Percentiles rank a stretch among this genome's conserved stretches.
These are phyloP conservation scores for Lacerta viridis DNA, from an alignment of 2,797 vertebrate species.

Conservation along the genomic window DNA sequence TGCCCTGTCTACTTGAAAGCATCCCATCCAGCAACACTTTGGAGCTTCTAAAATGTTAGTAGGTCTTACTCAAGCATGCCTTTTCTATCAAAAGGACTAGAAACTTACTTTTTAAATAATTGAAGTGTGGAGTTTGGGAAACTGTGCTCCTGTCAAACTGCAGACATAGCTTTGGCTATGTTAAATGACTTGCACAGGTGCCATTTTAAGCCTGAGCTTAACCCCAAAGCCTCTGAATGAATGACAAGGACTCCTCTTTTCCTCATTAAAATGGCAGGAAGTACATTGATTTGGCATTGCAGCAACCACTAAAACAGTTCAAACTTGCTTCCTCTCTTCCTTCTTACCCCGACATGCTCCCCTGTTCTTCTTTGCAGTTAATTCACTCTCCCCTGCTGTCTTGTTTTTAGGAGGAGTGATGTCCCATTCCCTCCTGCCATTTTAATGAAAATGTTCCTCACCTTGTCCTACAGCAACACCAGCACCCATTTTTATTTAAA, in stretches of 20 bases:
- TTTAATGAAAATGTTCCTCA: not conserved
- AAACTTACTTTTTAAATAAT: no score
- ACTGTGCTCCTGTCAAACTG: no score
- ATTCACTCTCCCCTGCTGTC: not conserved
- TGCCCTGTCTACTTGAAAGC: not conserved
- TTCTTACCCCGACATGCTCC: not conserved
- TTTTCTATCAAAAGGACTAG: not conserved
- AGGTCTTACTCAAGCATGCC: no score
- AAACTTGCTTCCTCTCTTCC: constrained; percentile 1
- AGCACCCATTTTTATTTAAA: not conserved
- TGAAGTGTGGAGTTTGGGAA: no score
- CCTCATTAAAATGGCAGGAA: not conserved
- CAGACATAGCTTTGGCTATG: not conserved
- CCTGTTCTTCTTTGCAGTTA: not conserved
- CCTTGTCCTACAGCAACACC: no score
- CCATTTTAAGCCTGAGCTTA: not conserved
- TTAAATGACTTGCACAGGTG: not conserved
- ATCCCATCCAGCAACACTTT: not conserved
- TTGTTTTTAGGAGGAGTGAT: not conserved
- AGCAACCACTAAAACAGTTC: not conserved
- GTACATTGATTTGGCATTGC: not conserved
- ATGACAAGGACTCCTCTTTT: not conserved
- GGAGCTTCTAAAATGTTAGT: not conserved
- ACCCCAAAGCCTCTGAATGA: not conserved
- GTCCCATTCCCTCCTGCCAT: constrained; percentile 2